Percentiles rank a stretch among this genome's conserved stretches.
Evolutionary conservation across 2,113 vertebrate species (phyloP).

Genomic region (Chrysemys picta): DNA sequence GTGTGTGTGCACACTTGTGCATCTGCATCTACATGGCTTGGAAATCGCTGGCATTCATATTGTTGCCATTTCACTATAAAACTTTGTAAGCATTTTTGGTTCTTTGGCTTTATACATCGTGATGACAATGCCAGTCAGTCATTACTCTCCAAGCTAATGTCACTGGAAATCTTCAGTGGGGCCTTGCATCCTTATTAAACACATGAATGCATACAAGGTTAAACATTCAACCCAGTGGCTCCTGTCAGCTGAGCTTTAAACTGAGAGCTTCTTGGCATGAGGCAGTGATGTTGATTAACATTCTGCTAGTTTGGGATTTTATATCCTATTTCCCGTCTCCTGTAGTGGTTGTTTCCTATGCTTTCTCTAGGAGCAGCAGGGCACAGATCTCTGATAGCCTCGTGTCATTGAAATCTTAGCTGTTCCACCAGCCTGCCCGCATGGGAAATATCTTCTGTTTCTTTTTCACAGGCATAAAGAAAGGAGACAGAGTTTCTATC

Average conservation of each 20-base stretch:
- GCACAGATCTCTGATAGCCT: background rate
- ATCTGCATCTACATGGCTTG: background rate
- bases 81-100: background rate
- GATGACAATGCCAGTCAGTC: background rate
- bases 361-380: background rate
- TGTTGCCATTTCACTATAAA: background rate
- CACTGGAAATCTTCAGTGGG: background rate
- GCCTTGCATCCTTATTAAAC: background rate
- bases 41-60: background rate
- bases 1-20: too few relatives aligned
- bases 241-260: background rate
- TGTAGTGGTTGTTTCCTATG: fast-evolving
- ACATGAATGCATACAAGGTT: background rate
- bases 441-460: background rate
- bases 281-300: background rate
- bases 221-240: background rate
- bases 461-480: slow-evolving; percentile 85
- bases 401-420: background rate
- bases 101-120: background rate
- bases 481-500: slow-evolving; percentile 93
- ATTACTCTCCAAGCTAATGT: background rate
- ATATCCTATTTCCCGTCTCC: fast-evolving
- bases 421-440: background rate
- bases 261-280: background rate
- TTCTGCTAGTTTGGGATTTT: background rate